phyloP scores from a whole-genome alignment of 2,797 vertebrate genomes.

The Liasis olivaceus region DNA sequence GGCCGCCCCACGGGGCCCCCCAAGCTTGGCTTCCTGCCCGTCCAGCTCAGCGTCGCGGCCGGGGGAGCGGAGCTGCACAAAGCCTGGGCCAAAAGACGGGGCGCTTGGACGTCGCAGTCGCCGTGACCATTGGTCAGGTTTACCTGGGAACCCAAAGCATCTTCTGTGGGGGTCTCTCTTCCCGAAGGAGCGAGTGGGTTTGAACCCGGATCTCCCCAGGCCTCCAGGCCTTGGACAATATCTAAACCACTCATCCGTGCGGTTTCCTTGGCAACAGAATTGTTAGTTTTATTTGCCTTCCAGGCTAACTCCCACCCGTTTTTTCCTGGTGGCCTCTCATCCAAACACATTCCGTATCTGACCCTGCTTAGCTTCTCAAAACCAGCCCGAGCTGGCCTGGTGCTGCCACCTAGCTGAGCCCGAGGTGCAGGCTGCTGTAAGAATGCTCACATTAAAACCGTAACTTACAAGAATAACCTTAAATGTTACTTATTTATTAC shows the following conservation, averaged over 20 bases:
- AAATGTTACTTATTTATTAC: background rate
- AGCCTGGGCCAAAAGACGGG: too few species aligned
- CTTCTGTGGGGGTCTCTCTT: too few species aligned
- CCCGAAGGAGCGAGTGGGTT: background rate
- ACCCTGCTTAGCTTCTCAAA: background rate
- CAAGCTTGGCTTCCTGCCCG: background rate
- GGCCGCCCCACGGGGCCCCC: too few species aligned
- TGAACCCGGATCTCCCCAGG: too few species aligned
- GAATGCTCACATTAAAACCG: background rate
- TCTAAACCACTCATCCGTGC: too few species aligned
- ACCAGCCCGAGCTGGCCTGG: background rate
- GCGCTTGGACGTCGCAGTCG: too few species aligned
- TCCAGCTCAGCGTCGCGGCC: background rate
- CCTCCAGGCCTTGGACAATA: background rate
- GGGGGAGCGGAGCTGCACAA: too few species aligned
- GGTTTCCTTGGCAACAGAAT: too few species aligned
- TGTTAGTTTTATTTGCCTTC: background rate
- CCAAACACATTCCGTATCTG: background rate
- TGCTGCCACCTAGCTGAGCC: background rate
- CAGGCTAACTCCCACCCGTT: background rate
- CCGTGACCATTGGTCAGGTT: too few species aligned
- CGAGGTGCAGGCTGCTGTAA: background rate
- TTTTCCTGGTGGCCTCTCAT: background rate
- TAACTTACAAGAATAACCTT: background rate
- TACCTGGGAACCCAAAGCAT: background rate